Conservation (phyloP, 2,888 invertebrate species). For the Caenorhabditis angaria region DNA sequence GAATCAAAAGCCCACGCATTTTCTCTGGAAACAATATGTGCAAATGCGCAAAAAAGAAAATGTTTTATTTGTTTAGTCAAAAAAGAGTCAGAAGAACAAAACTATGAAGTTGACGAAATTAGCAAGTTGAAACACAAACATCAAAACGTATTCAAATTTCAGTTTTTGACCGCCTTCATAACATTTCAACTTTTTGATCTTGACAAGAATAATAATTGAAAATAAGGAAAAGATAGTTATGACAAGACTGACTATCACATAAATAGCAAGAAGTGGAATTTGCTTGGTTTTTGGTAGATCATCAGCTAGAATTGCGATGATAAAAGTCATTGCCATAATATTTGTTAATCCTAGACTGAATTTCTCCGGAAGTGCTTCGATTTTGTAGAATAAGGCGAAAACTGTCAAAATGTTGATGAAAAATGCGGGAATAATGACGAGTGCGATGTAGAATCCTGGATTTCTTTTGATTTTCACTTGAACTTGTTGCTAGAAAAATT, state of each 20-base stretch:
- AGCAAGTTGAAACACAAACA: no score
- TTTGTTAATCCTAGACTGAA: not conserved
- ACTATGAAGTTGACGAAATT: no score
- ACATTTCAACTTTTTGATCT: not conserved
- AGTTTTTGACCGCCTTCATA: not conserved
- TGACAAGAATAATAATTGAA: not conserved
- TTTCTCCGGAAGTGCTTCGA: not conserved
- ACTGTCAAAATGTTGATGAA: not conserved
- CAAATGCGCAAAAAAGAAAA: no score
- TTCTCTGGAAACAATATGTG: no score
- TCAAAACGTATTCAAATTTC: not conserved
- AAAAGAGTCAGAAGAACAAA: not conserved
- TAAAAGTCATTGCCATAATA: slow-evolving; percentile 3
- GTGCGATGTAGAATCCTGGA: not conserved
- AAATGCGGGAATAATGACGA: not conserved
- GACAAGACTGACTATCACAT: not conserved
- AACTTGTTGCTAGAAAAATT: no score
- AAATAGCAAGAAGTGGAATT: no score
- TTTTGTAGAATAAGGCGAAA: not conserved
- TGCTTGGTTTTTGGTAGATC: not conserved
- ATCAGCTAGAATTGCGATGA: not conserved
- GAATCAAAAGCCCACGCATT: no score
- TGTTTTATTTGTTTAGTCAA: no score
- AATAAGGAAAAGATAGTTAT: not conserved
- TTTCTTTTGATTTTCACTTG: not conserved